Base-by-base conservation (phyloP, 2,797 vertebrate genomes). In the Poeciliopsis infans region DNA sequence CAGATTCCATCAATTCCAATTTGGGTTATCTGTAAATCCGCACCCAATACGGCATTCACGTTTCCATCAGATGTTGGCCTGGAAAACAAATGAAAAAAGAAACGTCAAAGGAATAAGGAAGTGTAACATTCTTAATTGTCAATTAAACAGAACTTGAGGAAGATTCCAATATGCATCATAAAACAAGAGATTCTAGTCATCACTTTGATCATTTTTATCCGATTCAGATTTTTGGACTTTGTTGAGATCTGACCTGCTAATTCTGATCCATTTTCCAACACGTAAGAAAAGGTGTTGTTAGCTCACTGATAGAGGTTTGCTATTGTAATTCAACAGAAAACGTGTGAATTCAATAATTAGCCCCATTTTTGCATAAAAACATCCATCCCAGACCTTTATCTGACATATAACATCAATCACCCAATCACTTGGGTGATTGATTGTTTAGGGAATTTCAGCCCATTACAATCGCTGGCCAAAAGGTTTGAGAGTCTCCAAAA, bases 51-150 rank as follows among this genome's bases (percentile, higher is more conserved):
- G 79, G 53, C n/a, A 85, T 87, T 92, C 85, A 78, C 88, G 89
- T 46, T 86, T 94, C 87, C 91, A 80, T 83, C 83, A 85, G 83
- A 49, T 45, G 88, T 59, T 77, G 87, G 83, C 90, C 95, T 95
- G 94, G 33, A 68, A 68, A 39, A 68, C 49, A 89, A 92, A 87
- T 33, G 90, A 79, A 94, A 86, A 88, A 90, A 86, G 70, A 92
- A 57, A 51, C 82, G 79, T 81, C 68, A 87, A 82, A 87, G 78
- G 77, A 25, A 46, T 85, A 86, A 88, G 66, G 28, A 80, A 70
- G 13, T 0, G 74, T 2, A 31, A 49, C 23, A 78, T 47, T 73
- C 75, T 55, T 72, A 36, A 39, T 41, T 16, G 46, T 28, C 12
- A 28, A 28, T 70, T n/a, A 28, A 28, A 46, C n/a, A 46, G 3